Conservation (phyloP, 2,113 vertebrate genomes). For the Mystacornis crossleyi region DNA sequence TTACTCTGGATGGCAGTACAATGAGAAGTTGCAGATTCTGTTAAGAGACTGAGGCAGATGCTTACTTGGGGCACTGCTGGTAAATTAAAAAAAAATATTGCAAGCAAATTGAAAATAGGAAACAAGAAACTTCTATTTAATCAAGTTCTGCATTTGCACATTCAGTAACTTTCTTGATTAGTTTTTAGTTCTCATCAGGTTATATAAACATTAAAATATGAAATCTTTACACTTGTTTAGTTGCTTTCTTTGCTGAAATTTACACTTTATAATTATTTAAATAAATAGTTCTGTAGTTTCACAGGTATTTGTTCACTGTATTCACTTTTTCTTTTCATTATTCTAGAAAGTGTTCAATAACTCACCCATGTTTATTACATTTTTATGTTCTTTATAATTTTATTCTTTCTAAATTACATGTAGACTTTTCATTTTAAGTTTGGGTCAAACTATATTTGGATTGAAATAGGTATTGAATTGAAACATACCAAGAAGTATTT, state of each 20-base stretch:
- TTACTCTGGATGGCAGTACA: not conserved
- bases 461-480: not conserved
- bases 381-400: not conserved
- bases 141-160: not conserved
- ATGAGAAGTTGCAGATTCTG: not conserved
- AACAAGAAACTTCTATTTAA: not conserved
- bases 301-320: not conserved
- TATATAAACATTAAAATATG: not conserved
- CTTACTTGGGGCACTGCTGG: not conserved
- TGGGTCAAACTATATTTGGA: not conserved
- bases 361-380: not conserved
- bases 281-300: not conserved
- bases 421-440: not conserved
- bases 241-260: not conserved
- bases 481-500: not conserved
- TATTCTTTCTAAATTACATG: not conserved
- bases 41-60: not conserved
- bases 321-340: not conserved
- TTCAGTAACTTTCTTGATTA: not conserved
- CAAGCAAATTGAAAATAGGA: not conserved
- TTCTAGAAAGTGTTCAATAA: not conserved
- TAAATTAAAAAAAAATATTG: not conserved
- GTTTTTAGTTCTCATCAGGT: not conserved
- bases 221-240: not conserved
- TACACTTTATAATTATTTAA: not conserved